These are phyloP conservation scores for Halcyon chelicuti DNA, from an alignment of 2,797 vertebrate species.

Conservation along the genomic window DNA sequence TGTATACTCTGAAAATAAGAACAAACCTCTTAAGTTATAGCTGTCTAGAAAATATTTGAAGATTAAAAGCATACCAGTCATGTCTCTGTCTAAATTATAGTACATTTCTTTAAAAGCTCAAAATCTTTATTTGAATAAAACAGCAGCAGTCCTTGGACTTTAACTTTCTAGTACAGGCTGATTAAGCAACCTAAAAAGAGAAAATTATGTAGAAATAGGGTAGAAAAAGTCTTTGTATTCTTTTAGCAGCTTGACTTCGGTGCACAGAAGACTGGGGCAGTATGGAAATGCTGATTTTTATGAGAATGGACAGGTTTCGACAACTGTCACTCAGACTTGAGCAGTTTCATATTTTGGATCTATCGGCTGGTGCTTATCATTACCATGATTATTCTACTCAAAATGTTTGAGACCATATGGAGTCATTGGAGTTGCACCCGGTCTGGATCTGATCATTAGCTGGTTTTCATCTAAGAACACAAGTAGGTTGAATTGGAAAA, in stretches of 20 bases:
- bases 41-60: background rate
- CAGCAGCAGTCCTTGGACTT: background rate
- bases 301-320: background rate
- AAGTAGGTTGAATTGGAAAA: background rate
- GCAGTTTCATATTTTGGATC: background rate
- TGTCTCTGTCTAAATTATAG: background rate
- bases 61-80: background rate
- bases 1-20: background rate
- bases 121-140: background rate
- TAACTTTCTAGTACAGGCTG: background rate
- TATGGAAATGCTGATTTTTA: background rate
- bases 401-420: background rate
- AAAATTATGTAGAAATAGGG: background rate
- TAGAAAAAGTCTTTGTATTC: background rate
- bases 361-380: background rate
- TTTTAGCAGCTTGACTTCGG: background rate
- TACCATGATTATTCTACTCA: background rate
- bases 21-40: background rate
- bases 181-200: background rate
- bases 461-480: background rate
- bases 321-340: background rate
- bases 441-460: background rate
- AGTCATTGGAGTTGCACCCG: background rate
- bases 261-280: background rate
- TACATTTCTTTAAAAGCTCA: background rate